phyloP scores from a whole-genome alignment of 92 coral and sea anemone genomes.

The Plumapathes pennacea region DNA sequence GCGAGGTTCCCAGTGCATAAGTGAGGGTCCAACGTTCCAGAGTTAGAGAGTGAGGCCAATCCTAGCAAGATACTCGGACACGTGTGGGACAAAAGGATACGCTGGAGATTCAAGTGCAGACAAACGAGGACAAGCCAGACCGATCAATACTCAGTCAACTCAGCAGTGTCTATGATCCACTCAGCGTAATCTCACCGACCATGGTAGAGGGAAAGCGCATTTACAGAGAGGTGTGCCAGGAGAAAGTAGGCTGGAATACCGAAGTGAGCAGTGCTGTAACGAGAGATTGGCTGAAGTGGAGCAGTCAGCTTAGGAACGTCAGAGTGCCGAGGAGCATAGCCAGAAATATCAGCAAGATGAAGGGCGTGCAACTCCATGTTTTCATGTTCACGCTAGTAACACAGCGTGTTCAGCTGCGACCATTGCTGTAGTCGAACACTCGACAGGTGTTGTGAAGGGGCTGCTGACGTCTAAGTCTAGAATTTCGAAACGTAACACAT shows the following conservation, averaged over 20 bases:
- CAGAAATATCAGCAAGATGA: constrained; percentile 6
- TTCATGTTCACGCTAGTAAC: constrained; percentile 63
- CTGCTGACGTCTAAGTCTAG: too few species aligned
- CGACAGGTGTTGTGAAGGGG: constrained; percentile 48
- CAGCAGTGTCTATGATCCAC: constrained; percentile 27
- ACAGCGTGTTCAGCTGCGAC: constrained; percentile 48
- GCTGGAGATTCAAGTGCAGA: constrained; percentile 6
- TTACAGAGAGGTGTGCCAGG: constrained; percentile 37
- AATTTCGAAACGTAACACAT: constrained; percentile 50
- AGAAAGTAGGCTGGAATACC: constrained; percentile 30
- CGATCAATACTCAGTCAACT: constrained; percentile 10
- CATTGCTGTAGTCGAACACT: constrained; percentile 38
- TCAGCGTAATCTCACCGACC: constrained; percentile 25
- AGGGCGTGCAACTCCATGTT: constrained; percentile 44
- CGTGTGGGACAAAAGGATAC: constrained; percentile 40
- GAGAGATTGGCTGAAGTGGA: constrained; percentile 34
- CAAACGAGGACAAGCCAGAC: neutral
- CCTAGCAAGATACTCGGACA: constrained; percentile 44
- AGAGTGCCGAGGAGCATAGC: constrained; percentile 43
- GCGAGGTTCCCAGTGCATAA: constrained; percentile 48
- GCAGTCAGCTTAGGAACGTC: constrained; percentile 40
- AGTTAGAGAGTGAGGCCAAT: constrained; percentile 27
- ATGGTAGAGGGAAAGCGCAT: constrained; percentile 32
- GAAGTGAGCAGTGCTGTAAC: constrained; percentile 9
- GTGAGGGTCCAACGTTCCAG: constrained; percentile 30